Evolutionary conservation across 2,113 vertebrate genomes (phyloP), one percentile per base, ranked within the genome.

Genomic region (Parus major): DNA sequence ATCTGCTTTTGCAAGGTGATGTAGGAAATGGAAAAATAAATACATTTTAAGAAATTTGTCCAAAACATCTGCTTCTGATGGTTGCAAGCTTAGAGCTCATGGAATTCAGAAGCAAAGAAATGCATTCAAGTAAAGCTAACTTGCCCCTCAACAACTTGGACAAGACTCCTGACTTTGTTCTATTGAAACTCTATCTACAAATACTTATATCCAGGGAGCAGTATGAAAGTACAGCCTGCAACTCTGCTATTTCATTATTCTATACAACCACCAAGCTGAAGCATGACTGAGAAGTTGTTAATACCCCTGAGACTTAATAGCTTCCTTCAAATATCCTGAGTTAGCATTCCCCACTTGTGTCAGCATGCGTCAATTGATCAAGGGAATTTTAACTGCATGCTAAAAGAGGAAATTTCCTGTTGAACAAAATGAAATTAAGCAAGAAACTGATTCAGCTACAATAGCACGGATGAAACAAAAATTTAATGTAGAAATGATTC

Each of bases 141-240:
- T 69, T 78, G 23, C 15, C 29, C 15, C 42, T 64, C 50, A 53
- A 29, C 41, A 80, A 44, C 33, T 17, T 59, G 15, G 33, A 22
- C 52, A 75, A 68, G 22, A 9, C 23, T 77, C 29, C 20, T 46
- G 25, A 27, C 23, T 72, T 75, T 57, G 9, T 82, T 55, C 59
- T 52, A 15, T 24, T 78, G 25, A 68, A 83, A 68, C 17, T 47
- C 0, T 23, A 56, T 44, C 36, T 66, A 70, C 13, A 66, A 83
- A 75, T 28, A 70, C 5, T 39, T 21, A 27, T 19, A 66, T 15
- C 33, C 13, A 29, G 0, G 0, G 0, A 41, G 3, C 5, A 29
- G 25, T 23, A 82, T 0, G 0, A 42, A 60, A 59, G 36, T 4
- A 53, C 18, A 49, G 19, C 33, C 15, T 53, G 36, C 18, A 57